These are phyloP conservation scores for Orius insidiosus DNA, from an alignment of 1,140 invertebrate species.

Conservation along the genomic window DNA sequence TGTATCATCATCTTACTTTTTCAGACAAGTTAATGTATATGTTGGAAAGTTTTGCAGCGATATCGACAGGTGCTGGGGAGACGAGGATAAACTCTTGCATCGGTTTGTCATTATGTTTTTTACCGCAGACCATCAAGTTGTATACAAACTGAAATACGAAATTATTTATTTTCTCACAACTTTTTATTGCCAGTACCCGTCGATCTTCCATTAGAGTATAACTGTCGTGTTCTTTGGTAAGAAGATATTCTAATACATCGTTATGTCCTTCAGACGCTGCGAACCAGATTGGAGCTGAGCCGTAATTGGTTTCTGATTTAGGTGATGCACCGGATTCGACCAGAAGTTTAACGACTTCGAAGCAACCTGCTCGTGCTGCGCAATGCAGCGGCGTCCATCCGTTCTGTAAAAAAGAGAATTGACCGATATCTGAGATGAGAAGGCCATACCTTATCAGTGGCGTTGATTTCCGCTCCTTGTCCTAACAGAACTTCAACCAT, in stretches of 20 bases:
- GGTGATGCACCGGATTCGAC: slow-evolving; percentile 91
- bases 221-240: slow-evolving; percentile 95
- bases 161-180: too few relatives aligned
- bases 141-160: too few relatives aligned
- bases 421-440: too few relatives aligned
- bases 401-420: slow-evolving; percentile 41
- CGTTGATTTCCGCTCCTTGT: slow-evolving; percentile 95
- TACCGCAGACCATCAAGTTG: slow-evolving; percentile 96
- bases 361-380: slow-evolving; percentile 82
- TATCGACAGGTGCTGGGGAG: slow-evolving; percentile 92
- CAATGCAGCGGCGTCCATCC: slow-evolving; percentile 96
- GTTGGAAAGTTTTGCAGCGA: slow-evolving; percentile 93
- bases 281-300: slow-evolving; percentile 91
- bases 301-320: slow-evolving; percentile 79
- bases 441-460: slow-evolving; percentile 83
- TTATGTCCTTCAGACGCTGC: slow-evolving; percentile 93
- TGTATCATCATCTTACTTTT: slow-evolving; percentile 44
- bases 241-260: slow-evolving; percentile 83
- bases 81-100: slow-evolving; percentile 93
- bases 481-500: slow-evolving; percentile 94
- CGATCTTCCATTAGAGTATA: slow-evolving; percentile 93
- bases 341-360: slow-evolving; percentile 86
- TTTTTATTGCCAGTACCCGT: too few relatives aligned
- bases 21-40: slow-evolving; percentile 74
- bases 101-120: slow-evolving; percentile 88